Percentiles rank a stretch among this genome's conserved stretches.
Conservation (phyloP, 2,113 vertebrate genomes). For the Lota lota region DNA sequence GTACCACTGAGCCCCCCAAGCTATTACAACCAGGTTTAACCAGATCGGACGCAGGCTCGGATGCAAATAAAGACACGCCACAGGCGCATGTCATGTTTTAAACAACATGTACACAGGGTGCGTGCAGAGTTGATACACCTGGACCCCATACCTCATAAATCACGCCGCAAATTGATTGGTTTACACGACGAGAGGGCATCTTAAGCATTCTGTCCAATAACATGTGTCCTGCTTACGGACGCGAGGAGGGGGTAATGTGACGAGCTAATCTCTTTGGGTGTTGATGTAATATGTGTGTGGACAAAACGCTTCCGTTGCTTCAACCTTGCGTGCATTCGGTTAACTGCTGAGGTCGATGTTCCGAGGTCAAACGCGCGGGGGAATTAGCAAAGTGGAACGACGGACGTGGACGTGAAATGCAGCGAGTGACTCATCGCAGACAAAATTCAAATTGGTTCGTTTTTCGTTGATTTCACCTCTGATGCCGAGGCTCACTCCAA, state of each 20-base stretch:
- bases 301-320: background rate
- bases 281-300: background rate
- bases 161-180: background rate
- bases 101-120: background rate
- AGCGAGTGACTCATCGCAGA: constrained; percentile 36
- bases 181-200: background rate
- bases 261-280: background rate
- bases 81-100: background rate
- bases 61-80: background rate
- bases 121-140: background rate
- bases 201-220: constrained; percentile 2
- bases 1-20: background rate
- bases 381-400: background rate
- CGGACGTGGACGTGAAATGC: background rate
- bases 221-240: background rate
- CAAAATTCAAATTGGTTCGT: constrained; percentile 18
- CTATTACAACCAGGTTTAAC: background rate
- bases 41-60: background rate
- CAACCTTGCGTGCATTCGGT: background rate
- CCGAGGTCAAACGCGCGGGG: background rate
- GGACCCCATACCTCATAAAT: background rate
- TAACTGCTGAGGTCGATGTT: background rate
- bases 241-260: background rate
- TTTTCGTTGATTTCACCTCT: constrained; percentile 18
- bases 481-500: background rate